Evolutionary conservation across 2,888 invertebrate species (phyloP).

Genomic region (Philereme vetulata): DNA sequence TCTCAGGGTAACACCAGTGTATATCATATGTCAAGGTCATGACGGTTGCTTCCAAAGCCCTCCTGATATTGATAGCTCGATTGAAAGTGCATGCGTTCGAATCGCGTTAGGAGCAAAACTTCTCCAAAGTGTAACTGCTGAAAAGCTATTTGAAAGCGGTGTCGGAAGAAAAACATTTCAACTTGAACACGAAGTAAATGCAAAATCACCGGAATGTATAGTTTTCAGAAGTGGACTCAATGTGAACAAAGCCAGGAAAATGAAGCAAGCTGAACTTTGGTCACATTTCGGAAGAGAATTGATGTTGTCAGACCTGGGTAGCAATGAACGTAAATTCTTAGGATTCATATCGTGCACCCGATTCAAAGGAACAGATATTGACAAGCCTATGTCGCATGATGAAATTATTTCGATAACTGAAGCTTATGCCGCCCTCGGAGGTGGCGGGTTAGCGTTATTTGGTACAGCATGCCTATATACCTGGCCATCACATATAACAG

Average conservation of each 20-base stretch:
- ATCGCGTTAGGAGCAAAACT: conserved; percentile 91
- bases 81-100: conserved; percentile 89
- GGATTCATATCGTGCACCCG: conserved; percentile 95
- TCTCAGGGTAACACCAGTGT: conserved; percentile 89
- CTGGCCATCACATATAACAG: conserved; percentile 90
- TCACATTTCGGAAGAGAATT: conserved; percentile 92
- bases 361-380: conserved; percentile 86
- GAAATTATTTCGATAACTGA: conserved; percentile 88
- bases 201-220: conserved; percentile 85
- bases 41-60: conserved; percentile 91
- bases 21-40: conserved; percentile 91
- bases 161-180: conserved; percentile 92
- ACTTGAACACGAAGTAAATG: conserved; percentile 86
- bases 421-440: conserved; percentile 95
- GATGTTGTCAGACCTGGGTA: conserved; percentile 86
- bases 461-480: conserved; percentile 95
- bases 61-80: conserved; percentile 84
- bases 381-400: conserved; percentile 86
- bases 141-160: conserved; percentile 92
- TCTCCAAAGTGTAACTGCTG: conserved; percentile 93
- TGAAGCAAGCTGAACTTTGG: conserved; percentile 93
- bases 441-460: conserved; percentile 95
- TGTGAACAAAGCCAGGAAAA: conserved; percentile 87
- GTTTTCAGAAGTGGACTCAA: conserved; percentile 89
- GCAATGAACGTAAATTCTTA: conserved; percentile 91